Base-by-base conservation (phyloP, 2,888 invertebrate species). In the Caenorhabditis becei region DNA sequence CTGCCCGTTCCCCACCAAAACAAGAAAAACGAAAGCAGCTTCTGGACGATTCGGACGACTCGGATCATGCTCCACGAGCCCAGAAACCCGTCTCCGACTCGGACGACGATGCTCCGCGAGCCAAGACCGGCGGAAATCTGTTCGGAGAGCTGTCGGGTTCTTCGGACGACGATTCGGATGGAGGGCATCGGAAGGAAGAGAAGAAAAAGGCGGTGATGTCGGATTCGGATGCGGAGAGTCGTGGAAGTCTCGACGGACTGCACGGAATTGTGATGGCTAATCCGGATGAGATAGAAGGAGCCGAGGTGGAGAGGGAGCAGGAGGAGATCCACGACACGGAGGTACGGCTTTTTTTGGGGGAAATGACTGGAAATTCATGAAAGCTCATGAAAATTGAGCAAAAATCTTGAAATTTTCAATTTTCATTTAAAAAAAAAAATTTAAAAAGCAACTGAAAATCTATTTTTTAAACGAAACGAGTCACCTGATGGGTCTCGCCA, bases 91-190 rank as follows among this genome's bases (percentile, higher is more conserved):
- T n/a, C 16, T 28, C 47, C 0, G 77, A 77, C 23, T 77, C 77
- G 4, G 61, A 62, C 4, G 77, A 77, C 44, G 74, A 74, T 5
- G 18, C n/a, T 2, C 24, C 5, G 5, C 58, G 49, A 16, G 5
- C 16, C 18, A 51, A 16, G 32, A 28, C 16, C 35, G 74, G 74
- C 8, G 75, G 66, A 28, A 58, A 74, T n/a, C 53, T 84, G 23
- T 84, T 84, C 69, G 84, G 84, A 14, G 83, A 84, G 41, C 59
- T 80, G 4, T 71, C 80, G 7, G 77, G 77, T 2, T 80, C 82
- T 14, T 79, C 78, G 4, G 77, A 54, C 11, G 63, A 69, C 8
- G 81, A 82, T 67, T 66, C 66, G 8, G 66, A 66, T 18, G 14
- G 32, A 2, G 66, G 58, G 32, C 23, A n/a, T 2, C 16, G 24